Percentiles rank a stretch among this genome's conserved stretches.
These are phyloP conservation scores for Karalla daura DNA, from an alignment of 2,797 vertebrate species.

Conservation along the genomic window DNA sequence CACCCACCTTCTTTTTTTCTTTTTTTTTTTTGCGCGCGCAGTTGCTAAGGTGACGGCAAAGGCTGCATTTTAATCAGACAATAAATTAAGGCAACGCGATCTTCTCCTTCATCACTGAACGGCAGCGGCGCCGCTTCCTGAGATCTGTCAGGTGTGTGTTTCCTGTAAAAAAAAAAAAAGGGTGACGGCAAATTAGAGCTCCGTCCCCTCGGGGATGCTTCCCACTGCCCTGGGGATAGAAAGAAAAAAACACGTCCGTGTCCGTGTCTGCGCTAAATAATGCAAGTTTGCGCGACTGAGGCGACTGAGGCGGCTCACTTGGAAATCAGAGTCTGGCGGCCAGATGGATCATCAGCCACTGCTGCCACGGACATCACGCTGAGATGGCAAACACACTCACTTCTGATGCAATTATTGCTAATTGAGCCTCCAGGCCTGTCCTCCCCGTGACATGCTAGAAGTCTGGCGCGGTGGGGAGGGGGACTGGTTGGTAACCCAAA, in stretches of 20 bases:
- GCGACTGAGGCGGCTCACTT: not conserved
- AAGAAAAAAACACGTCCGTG: too few species aligned
- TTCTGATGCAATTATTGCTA: conserved; percentile 49
- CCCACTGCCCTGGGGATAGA: not conserved
- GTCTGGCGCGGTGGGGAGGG: conserved; percentile 1
- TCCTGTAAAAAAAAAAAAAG: too few species aligned
- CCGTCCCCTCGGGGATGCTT: not conserved
- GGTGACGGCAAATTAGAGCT: too few species aligned
- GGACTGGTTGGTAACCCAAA: conserved; percentile 44
- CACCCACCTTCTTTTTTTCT: conserved; percentile 84
- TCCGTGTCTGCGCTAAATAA: not conserved
- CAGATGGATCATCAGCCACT: conserved; percentile 26
- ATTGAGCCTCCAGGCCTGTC: conserved; percentile 49
- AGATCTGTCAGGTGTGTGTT: conserved; percentile 53
- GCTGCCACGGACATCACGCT: conserved; percentile 31
- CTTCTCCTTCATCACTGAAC: conserved; percentile 73
- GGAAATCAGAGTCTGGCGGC: conserved; percentile 11
- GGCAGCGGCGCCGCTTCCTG: conserved; percentile 32
- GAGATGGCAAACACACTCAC: conserved; percentile 35
- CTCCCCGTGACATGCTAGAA: conserved; percentile 13
- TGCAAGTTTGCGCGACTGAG: not conserved
- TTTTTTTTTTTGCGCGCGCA: too few species aligned
- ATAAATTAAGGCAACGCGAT: conserved; percentile 81
- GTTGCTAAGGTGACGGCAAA: conserved; percentile 88
- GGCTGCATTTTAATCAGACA: conserved; percentile 87